Evolutionary conservation across 35 echinoderm and acorn worm genomes (phyloP), one percentile per base, ranked within the genome.

Genomic region (Stichopus chloronotus): DNA sequence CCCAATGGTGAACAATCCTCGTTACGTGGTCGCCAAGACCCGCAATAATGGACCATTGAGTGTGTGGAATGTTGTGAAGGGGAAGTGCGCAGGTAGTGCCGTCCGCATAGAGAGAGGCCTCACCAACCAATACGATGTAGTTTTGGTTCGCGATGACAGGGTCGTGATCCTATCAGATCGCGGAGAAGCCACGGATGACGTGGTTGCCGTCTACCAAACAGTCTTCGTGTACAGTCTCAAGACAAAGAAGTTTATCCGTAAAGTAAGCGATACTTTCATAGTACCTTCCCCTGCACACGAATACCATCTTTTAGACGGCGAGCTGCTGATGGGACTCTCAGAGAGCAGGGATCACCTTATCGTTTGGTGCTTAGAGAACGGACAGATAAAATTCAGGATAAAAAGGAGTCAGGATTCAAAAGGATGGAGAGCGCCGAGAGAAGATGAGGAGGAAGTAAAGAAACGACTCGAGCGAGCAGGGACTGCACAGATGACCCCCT

Each of bases 61-160:
- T 55, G 97, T 99, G 5, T 99, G 97, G 97, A 99, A 99, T 57
- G 97, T 99, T 4, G 93, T 99, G 10, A 99, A 99, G 72, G 95
- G 93, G 25, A 99, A 96, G 55, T 99, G 97, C 58, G 87, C 95
- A 2, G 93, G 89, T 14, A 96, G 88, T 30, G 93, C 97, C 5
- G 95, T 99, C n/a, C 76, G 93, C 16, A 95, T 99, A 52, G 97
- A 99, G 81, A 72, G 97, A 56, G 95, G 97, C 0, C 63, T 99
- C 30, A 92, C 92, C 4, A 95, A 96, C 59, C 72, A 91, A 4
- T 93, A 96, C 90, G 97, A 99, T 65, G 86, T 99, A 4, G 93
- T 99, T 4, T 59, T 99, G 13, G 78, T 96, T 14, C 91, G 97
- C 10, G 94, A 99, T 16, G 91, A 99, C 74, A 86, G 90, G 55